A percentile compares a stretch with the other conserved stretches of the same genome.
These are phyloP conservation scores for Colinus virginianus DNA, from an alignment of 2,113 vertebrate species.

Conservation along the genomic window DNA sequence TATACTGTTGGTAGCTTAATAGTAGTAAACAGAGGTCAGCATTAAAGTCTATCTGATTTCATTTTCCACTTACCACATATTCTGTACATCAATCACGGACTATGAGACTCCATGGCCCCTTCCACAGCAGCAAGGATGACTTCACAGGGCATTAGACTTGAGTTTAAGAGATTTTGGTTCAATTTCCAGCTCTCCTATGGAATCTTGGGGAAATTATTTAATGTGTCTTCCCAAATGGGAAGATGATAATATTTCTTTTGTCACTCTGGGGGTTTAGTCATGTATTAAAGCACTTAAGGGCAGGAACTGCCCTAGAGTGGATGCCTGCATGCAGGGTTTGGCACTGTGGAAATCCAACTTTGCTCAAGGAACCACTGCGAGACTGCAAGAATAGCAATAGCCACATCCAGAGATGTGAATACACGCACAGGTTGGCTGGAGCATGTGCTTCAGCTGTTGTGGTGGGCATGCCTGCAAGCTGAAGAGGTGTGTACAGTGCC, in stretches of 20 bases:
- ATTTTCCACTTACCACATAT: slow-evolving; percentile 32
- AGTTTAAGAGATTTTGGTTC: slow-evolving; percentile 5
- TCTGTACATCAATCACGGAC: neutral
- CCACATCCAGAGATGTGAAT: neutral
- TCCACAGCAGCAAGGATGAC: neutral
- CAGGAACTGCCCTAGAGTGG: neutral
- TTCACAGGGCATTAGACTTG: neutral
- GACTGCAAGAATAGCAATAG: neutral
- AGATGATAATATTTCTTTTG: neutral
- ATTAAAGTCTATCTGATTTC: slow-evolving; percentile 28
- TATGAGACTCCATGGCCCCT: neutral
- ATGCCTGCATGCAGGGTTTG: neutral
- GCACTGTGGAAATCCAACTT: neutral
- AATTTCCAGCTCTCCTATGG: slow-evolving; percentile 9
- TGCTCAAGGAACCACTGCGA: neutral
- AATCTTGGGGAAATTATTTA: slow-evolving; percentile 26
- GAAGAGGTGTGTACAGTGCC: accelerated
- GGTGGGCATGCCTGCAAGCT: neutral
- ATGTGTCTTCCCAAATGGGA: neutral
- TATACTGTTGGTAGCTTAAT: neutral
- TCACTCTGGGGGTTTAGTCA: neutral
- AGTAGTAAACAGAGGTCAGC: neutral
- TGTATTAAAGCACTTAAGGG: neutral
- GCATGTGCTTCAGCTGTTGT: accelerated
- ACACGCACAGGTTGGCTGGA: neutral